These are phyloP conservation scores for Phyllotreta cruciferae DNA, from an alignment of 2,888 invertebrate species.

Conservation along the genomic window DNA sequence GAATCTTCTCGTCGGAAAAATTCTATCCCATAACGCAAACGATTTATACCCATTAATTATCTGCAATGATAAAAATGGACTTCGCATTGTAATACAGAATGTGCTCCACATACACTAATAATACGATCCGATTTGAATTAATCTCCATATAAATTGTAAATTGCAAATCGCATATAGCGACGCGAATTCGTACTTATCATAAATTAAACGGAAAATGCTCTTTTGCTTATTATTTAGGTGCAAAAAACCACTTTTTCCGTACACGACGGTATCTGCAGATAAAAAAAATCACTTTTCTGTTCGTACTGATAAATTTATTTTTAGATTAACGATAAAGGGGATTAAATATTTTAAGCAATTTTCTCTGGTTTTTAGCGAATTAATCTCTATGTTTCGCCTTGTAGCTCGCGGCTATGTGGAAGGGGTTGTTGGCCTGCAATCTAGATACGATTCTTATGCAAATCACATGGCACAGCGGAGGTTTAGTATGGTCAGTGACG, in stretches of 20 bases:
- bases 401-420: conserved; percentile 9
- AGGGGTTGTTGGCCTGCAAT: conserved; percentile 45
- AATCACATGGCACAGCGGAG: conserved; percentile 41
- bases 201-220: conserved; percentile 2
- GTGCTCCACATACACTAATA: conserved; percentile 19
- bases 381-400: neutral
- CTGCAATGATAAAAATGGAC: conserved; percentile 11
- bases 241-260: no score
- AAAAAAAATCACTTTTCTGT: no score
- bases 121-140: conserved; percentile 17
- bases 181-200: conserved; percentile 16
- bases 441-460: conserved; percentile 46
- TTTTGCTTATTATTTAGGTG: conserved; percentile 1
- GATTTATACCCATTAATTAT: conserved; percentile 14
- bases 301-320: no score
- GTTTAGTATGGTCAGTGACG: conserved; percentile 49
- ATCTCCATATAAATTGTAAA: conserved; percentile 19
- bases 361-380: no score
- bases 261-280: no score
- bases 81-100: conserved; percentile 14
- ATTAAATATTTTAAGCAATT: no score
- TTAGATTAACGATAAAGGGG: no score
- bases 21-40: conserved; percentile 2
- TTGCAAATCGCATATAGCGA: conserved; percentile 1
- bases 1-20: conserved; percentile 9